These are phyloP conservation scores for Drosophila tanythrix DNA, from an alignment of 2,888 invertebrate species.

Conservation along the genomic window DNA sequence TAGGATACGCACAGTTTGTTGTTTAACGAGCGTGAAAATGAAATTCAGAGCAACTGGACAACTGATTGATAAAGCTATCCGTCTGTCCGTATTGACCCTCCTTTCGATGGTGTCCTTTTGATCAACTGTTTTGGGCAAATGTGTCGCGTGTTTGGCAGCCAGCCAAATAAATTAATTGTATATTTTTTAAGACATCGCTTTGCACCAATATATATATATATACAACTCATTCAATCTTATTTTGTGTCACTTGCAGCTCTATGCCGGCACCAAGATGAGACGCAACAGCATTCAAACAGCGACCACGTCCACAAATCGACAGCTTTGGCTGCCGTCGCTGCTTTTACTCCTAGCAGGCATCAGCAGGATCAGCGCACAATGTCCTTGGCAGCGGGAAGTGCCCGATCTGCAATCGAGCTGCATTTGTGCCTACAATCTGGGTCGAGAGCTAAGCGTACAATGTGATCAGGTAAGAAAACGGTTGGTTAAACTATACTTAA, in stretches of 20 bases:
- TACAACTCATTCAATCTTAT: background rate
- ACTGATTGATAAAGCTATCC: conserved; percentile 72
- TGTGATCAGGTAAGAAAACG: conserved; percentile 89
- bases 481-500: background rate
- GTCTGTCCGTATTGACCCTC: background rate
- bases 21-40: conserved; percentile 76
- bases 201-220: background rate
- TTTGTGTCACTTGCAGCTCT: conserved; percentile 45
- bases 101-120: conserved; percentile 2
- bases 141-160: conserved; percentile 12
- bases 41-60: conserved; percentile 71
- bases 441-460: conserved; percentile 93
- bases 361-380: conserved; percentile 86
- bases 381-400: conserved; percentile 93
- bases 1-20: conserved; percentile 59
- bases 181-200: background rate
- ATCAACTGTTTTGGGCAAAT: conserved; percentile 1
- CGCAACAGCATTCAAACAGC: conserved; percentile 51
- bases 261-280: conserved; percentile 75
- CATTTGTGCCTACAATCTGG: conserved; percentile 94
- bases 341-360: conserved; percentile 51
- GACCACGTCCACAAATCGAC: conserved; percentile 50
- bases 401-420: conserved; percentile 92
- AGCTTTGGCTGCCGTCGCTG: conserved; percentile 44
- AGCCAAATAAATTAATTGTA: conserved; percentile 24